Conservation (phyloP, 2,888 invertebrate genomes). For the Drosophila mettleri region DNA sequence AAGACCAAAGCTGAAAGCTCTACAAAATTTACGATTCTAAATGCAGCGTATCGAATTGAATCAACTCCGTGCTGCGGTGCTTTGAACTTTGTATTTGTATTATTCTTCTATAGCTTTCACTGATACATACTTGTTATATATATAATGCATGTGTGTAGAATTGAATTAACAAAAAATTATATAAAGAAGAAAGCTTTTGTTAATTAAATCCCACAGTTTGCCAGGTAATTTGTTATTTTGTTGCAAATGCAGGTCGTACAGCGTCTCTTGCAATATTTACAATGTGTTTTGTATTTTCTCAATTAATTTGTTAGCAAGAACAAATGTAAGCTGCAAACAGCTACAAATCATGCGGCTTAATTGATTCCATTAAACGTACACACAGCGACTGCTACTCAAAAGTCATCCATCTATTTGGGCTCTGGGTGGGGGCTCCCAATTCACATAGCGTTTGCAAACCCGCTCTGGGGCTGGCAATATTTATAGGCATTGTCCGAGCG, state of each 20-base stretch:
- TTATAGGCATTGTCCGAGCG: slow-evolving; percentile 21
- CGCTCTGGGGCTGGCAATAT: slow-evolving; percentile 15
- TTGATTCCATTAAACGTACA: slow-evolving; percentile 64
- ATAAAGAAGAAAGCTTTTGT: slow-evolving; percentile 12
- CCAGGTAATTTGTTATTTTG: slow-evolving; percentile 68
- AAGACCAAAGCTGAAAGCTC: slow-evolving; percentile 21
- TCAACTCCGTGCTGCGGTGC: slow-evolving; percentile 21
- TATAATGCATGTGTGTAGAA: neutral
- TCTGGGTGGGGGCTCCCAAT: slow-evolving; percentile 33
- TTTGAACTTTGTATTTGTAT: slow-evolving; percentile 49
- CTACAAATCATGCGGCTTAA: slow-evolving; percentile 58
- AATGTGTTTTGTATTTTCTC: slow-evolving; percentile 40
- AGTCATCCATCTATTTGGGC: slow-evolving; percentile 64
- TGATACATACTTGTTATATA: neutral
- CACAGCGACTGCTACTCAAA: slow-evolving; percentile 56
- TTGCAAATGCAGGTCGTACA: slow-evolving; percentile 42
- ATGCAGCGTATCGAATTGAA: slow-evolving; percentile 11
- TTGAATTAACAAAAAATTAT: too few species aligned
- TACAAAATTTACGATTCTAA: slow-evolving; percentile 41
- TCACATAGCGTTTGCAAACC: slow-evolving; percentile 27
- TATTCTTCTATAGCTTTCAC: slow-evolving; percentile 29
- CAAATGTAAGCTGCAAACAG: slow-evolving; percentile 55
- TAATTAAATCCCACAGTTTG: slow-evolving; percentile 56
- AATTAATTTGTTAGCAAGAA: slow-evolving; percentile 66
- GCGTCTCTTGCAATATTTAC: slow-evolving; percentile 44